A percentile compares a stretch with the other conserved stretches of the same genome.
Conservation (phyloP, 2,113 vertebrate species). For the Cygnus atratus region DNA sequence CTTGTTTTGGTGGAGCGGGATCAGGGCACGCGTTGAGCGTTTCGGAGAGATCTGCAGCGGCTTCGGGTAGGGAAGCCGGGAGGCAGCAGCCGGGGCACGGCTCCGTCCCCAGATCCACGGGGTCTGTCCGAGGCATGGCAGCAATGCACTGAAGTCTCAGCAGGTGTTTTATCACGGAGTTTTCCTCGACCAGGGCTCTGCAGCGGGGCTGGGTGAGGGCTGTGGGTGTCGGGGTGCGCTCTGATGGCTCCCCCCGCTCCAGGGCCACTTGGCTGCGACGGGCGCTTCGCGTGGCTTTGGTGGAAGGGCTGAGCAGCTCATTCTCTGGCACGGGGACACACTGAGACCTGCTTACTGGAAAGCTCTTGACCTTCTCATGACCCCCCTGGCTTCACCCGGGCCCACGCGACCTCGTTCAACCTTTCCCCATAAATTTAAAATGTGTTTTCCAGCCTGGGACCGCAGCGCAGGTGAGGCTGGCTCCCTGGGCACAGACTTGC, state of each 20-base stretch:
- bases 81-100: background rate
- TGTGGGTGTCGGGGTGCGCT: background rate
- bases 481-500: background rate
- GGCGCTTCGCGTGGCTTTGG: background rate
- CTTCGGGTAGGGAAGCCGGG: background rate
- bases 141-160: rapidly evolving
- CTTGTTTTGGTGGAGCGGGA: background rate
- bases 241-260: background rate
- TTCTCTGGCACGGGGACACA: rapidly evolving
- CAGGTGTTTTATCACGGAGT: background rate
- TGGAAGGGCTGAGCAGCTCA: background rate
- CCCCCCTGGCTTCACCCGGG: background rate
- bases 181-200: background rate
- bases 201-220: background rate
- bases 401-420: background rate
- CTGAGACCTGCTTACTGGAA: background rate
- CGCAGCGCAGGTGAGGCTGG: background rate
- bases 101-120: background rate
- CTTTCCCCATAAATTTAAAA: background rate
- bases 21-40: background rate
- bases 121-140: background rate
- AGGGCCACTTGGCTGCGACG: rapidly evolving
- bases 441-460: background rate
- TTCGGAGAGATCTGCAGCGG: background rate
- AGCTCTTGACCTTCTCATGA: background rate